Evolutionary conservation across 35 echinoderm and acorn worm species (phyloP), one percentile per base, ranked within the genome.

Genomic region (Amphiura filiformis): DNA sequence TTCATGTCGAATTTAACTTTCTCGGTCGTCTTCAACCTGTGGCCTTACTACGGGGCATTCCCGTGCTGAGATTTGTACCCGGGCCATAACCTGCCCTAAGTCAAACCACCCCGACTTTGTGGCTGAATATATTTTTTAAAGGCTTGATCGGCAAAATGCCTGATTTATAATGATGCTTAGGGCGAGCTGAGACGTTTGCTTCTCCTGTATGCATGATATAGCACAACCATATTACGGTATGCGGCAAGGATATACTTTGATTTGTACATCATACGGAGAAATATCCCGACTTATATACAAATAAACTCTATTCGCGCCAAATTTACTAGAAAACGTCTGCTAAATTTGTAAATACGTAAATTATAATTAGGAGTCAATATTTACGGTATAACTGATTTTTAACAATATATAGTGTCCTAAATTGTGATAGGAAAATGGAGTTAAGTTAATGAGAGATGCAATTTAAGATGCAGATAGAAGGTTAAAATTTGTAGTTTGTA

Each of bases 401-500:
- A n/a, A n/a, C n/a, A n/a, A n/a, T n/a, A n/a, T n/a, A n/a, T n/a
- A n/a, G n/a, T n/a, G n/a, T n/a, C n/a, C n/a, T n/a, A n/a, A n/a
- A n/a, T n/a, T n/a, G n/a, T n/a, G n/a, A n/a, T n/a, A n/a, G n/a
- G n/a, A n/a, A n/a, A n/a, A n/a, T n/a, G n/a, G n/a, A n/a, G n/a
- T n/a, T n/a, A n/a, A n/a, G n/a, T n/a, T n/a, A n/a, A n/a, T n/a
- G n/a, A n/a, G n/a, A n/a, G n/a, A n/a, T 47, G 17, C 41, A 47
- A 47, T 47, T 47, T 9, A 47, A 47, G 41, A 70, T 70, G 61
- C 61, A 70, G 9, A 4, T 70, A 70, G 61, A 70, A 70, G 61
- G 61, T 70, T 70, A 70, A 70, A 23, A 70, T 70, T 52, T 70
- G 61, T 70, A 70, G 17, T 47, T 70, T 70, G 61, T 70, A 70